Percentiles rank a stretch among this genome's conserved stretches.
These are phyloP conservation scores for Hippolais icterina DNA, from an alignment of 2,113 vertebrate genomes.

Conservation along the genomic window DNA sequence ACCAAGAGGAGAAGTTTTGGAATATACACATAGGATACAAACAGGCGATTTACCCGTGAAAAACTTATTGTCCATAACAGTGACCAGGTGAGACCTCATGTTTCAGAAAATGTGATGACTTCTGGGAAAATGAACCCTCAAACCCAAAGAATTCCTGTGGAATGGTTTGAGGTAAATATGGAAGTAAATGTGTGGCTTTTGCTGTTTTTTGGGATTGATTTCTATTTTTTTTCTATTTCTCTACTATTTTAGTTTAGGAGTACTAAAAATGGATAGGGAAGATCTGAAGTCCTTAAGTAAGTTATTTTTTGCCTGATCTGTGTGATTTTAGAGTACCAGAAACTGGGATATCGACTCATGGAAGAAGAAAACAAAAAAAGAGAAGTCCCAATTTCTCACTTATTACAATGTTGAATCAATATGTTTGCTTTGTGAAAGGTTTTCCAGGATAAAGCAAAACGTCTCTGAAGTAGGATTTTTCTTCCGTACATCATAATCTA, in stretches of 20 bases:
- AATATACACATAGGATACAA: background rate
- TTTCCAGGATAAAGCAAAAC: background rate
- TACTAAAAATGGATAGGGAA: background rate
- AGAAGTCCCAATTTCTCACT: background rate
- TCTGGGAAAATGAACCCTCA: background rate
- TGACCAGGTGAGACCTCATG: background rate
- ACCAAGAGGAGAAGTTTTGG: constrained; percentile 10
- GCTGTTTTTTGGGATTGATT: background rate
- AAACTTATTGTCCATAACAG: background rate
- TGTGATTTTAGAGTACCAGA: background rate
- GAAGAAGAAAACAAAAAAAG: background rate
- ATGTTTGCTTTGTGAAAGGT: constrained; percentile 4
- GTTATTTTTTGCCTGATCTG: background rate
- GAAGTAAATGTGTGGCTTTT: background rate
- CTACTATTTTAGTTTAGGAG: background rate
- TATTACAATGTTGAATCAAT: background rate
- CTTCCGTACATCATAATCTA: constrained; percentile 16
- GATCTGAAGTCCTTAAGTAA: background rate
- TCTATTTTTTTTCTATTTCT: background rate
- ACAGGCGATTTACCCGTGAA: background rate
- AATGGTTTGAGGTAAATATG: background rate
- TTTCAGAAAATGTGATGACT: background rate
- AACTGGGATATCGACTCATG: background rate
- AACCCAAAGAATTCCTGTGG: background rate
- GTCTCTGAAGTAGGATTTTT: background rate